A percentile compares a stretch with the other conserved stretches of the same genome.
Conservation (phyloP, 2,888 invertebrate genomes). For the Melanophora roralis region DNA sequence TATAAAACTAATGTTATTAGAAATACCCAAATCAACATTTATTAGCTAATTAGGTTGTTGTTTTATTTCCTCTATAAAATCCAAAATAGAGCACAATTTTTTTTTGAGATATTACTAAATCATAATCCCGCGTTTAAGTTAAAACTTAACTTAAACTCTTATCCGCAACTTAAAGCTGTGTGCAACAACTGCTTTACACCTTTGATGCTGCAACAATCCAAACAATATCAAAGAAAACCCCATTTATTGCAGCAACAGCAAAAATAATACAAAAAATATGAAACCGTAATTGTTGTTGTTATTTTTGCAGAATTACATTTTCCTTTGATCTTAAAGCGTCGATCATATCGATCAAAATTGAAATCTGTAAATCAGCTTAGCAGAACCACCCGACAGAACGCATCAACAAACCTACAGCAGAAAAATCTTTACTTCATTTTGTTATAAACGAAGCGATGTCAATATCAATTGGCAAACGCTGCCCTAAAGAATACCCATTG, state of each 20-base stretch:
- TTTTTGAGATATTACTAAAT: neutral
- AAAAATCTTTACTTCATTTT: constrained; percentile 7
- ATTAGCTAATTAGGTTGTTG: no score
- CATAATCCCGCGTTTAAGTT: neutral
- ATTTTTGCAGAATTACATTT: constrained; percentile 43
- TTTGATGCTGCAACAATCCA: constrained; percentile 39
- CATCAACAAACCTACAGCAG: constrained; percentile 46
- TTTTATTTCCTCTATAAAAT: no score
- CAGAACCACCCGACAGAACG: constrained; percentile 66
- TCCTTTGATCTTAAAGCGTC: constrained; percentile 76
- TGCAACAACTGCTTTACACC: constrained; percentile 53
- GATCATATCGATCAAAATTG: constrained; percentile 77
- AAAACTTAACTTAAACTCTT: constrained; percentile 2
- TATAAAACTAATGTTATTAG: no score
- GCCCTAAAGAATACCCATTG: constrained; percentile 27
- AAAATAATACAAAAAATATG: neutral
- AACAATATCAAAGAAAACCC: constrained; percentile 8
- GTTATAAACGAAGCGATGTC: constrained; percentile 13
- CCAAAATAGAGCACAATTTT: no score
- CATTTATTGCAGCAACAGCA: constrained; percentile 1
- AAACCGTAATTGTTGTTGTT: constrained; percentile 1
- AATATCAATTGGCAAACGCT: constrained; percentile 25
- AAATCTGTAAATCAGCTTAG: constrained; percentile 69
- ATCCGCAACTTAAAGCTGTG: constrained; percentile 34
- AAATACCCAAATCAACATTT: no score